phyloP scores from a whole-genome alignment of 1,140 invertebrate species.

The Lasioglossum baleicum region DNA sequence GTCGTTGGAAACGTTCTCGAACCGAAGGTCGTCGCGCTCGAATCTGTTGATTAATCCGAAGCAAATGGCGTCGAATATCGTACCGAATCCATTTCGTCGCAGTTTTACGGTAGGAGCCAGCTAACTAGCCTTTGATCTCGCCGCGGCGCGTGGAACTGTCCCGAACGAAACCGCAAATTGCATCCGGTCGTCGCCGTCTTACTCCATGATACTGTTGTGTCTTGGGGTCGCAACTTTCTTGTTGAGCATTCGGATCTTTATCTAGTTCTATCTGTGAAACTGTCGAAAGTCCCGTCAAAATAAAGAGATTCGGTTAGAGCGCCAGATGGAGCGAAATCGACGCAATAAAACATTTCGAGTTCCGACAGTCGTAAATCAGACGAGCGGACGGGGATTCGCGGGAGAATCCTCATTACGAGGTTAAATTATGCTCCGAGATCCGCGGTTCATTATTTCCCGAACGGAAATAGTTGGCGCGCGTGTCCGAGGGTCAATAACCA shows the following conservation, averaged over 20 bases:
- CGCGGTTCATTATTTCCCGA: slow-evolving; percentile 53
- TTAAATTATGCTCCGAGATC: slow-evolving; percentile 54
- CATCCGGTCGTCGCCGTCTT: slow-evolving; percentile 18
- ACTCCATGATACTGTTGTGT: slow-evolving; percentile 12
- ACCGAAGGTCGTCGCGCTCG: slow-evolving; percentile 18
- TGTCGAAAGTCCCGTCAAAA: neutral
- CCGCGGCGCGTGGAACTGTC: slow-evolving; percentile 23
- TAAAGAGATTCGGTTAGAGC: no score
- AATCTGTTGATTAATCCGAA: slow-evolving; percentile 1
- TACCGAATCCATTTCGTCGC: slow-evolving; percentile 20
- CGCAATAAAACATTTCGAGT: slow-evolving; percentile 2
- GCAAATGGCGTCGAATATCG: slow-evolving; percentile 6
- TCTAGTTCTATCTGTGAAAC: neutral
- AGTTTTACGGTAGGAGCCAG: slow-evolving; percentile 15
- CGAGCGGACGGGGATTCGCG: neutral
- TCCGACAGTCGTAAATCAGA: neutral
- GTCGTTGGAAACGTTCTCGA: neutral
- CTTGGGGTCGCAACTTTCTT: slow-evolving; percentile 3
- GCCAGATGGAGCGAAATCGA: no score
- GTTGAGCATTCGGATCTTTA: neutral
- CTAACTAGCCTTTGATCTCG: slow-evolving; percentile 39
- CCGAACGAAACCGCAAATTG: slow-evolving; percentile 41
- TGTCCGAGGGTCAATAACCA: no score
- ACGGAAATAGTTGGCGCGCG: slow-evolving; percentile 55
- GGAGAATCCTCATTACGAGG: slow-evolving; percentile 9